A percentile compares a stretch with the other conserved stretches of the same genome.
These are phyloP conservation scores for Psococerastis gibbosa DNA, from an alignment of 2,888 invertebrate genomes.

Conservation along the genomic window DNA sequence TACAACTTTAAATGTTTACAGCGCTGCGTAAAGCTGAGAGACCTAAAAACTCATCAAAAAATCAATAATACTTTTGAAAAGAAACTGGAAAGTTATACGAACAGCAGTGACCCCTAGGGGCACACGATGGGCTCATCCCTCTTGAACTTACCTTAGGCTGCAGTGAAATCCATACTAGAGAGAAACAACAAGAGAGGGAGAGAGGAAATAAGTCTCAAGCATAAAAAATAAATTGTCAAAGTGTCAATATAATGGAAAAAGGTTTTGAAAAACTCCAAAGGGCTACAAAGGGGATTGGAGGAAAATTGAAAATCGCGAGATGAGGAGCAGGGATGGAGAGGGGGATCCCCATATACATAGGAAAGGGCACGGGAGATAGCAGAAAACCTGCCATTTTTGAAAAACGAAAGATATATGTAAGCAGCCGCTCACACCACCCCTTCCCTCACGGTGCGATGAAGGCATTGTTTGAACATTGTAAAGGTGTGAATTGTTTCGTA, in stretches of 20 bases:
- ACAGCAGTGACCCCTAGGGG: no score
- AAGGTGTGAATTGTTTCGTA: conserved; percentile 9
- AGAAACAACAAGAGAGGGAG: no score
- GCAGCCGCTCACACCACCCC: conserved; percentile 1
- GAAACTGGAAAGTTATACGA: no score
- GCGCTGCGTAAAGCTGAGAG: no score
- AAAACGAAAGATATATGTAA: conserved; percentile 8
- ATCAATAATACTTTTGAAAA: no score
- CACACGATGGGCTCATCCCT: no score
- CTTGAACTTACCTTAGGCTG: no score
- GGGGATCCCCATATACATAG: not conserved
- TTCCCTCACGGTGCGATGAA: not conserved
- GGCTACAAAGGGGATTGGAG: conserved; percentile 10
- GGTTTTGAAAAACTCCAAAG: conserved; percentile 10
- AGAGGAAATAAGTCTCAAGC: no score
- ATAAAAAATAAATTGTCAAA: conserved; percentile 11
- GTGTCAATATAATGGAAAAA: conserved; percentile 10
- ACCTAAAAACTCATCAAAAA: no score
- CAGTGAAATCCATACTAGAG: no score
- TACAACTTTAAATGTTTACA: no score
- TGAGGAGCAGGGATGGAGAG: conserved; percentile 1
- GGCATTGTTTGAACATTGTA: conserved; percentile 6
- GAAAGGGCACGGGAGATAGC: not conserved
- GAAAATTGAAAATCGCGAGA: conserved; percentile 9
- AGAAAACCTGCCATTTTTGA: conserved; percentile 6